These are phyloP conservation scores for Phalacrocorax pelagicus DNA, from an alignment of 2,113 vertebrate genomes.

Conservation along the genomic window DNA sequence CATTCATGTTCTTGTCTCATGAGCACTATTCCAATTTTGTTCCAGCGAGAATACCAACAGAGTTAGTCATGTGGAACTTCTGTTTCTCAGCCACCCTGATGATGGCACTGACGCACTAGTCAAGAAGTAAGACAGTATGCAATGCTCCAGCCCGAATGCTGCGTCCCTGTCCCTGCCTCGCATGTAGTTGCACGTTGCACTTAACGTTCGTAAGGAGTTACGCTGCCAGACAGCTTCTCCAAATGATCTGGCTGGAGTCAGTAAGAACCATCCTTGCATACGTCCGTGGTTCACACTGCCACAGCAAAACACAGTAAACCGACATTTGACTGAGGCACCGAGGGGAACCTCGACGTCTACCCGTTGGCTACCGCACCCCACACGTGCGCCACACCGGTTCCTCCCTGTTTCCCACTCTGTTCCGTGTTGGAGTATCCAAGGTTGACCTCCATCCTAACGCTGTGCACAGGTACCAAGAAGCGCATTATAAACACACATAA, in stretches of 20 bases:
- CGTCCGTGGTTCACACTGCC: not conserved
- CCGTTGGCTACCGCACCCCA: not conserved
- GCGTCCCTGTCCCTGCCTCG: not conserved
- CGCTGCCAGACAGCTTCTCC: not conserved
- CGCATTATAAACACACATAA: not conserved
- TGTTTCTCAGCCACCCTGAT: conserved; percentile 29
- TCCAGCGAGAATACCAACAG: not conserved
- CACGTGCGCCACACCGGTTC: not conserved
- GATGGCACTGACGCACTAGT: conserved; percentile 21
- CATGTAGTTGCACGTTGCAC: not conserved
- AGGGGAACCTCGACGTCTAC: not conserved
- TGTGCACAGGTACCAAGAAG: not conserved
- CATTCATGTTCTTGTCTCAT: not conserved
- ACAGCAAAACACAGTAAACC: not conserved
- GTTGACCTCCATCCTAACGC: not conserved
- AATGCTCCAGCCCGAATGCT: not conserved
- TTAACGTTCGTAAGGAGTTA: not conserved
- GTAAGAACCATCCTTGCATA: not conserved
- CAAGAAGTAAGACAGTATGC: not conserved
- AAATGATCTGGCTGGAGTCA: not conserved
- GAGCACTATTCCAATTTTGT: not conserved
- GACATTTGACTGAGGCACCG: not conserved
- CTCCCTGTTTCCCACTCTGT: not conserved
- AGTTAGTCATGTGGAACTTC: not conserved
- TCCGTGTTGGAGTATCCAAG: not conserved